Evolutionary conservation across 2,888 invertebrate genomes (phyloP).

Genomic region (Leptinotarsa tumamoca): DNA sequence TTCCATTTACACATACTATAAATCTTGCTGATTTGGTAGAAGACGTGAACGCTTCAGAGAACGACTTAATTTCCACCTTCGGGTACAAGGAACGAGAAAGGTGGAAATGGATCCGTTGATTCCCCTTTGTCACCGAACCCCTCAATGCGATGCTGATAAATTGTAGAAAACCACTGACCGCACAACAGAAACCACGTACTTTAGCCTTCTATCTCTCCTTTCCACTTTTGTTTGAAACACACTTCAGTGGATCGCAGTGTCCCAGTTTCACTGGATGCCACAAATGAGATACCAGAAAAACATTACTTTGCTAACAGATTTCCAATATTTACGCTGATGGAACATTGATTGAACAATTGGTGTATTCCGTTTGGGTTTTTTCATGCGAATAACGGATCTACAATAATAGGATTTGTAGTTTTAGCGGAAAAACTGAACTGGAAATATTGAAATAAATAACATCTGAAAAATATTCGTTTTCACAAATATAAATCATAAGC

Average conservation of each 20-base stretch:
- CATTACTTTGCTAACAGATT: background rate
- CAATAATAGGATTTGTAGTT: background rate
- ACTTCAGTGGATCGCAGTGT: constrained; percentile 5
- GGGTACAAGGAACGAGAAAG: background rate
- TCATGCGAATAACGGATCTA: background rate
- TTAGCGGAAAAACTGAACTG: background rate
- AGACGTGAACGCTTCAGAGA: background rate
- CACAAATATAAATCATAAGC: background rate
- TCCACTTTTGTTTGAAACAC: background rate
- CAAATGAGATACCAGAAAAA: constrained; percentile 15
- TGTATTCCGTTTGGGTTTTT: background rate
- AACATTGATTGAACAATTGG: constrained; percentile 17
- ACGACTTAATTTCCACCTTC: constrained; percentile 9
- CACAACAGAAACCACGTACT: constrained; percentile 27
- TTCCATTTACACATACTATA: no score
- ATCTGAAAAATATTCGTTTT: background rate
- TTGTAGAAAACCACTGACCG: constrained; percentile 34
- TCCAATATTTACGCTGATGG: constrained; percentile 9
- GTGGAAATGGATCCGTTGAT: constrained; percentile 4
- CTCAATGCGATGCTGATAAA: constrained; percentile 36
- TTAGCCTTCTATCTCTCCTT: background rate
- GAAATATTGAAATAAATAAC: background rate
- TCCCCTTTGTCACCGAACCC: constrained; percentile 28
- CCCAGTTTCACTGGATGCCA: background rate
- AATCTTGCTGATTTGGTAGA: no score